Evolutionary conservation across 2,888 invertebrate genomes (phyloP).

Genomic region (Heliconius aoede): DNA sequence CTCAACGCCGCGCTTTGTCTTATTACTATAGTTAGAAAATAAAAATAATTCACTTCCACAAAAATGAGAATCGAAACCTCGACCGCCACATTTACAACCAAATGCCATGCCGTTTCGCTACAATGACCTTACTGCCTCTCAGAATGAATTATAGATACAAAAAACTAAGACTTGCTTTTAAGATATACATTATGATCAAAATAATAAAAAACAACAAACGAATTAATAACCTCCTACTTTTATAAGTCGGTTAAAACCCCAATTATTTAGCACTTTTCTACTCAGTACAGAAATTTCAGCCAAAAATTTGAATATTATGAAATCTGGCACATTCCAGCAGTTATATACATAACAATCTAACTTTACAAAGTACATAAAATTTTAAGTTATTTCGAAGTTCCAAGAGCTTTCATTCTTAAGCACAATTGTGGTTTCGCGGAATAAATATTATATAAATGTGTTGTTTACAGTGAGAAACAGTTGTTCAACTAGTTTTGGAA

Average conservation of each 20-base stretch:
- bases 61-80: background rate
- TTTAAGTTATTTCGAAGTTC: slow-evolving; percentile 26
- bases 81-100: background rate
- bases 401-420: slow-evolving; percentile 27
- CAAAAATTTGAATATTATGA: background rate
- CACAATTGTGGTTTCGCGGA: slow-evolving; percentile 22
- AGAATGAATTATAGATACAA: too few relatives aligned
- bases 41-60: too few relatives aligned
- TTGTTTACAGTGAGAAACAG: slow-evolving; percentile 2
- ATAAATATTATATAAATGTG: slow-evolving; percentile 25
- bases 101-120: background rate
- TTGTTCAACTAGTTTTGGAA: slow-evolving; percentile 2
- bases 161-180: too few relatives aligned
- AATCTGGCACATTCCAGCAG: background rate
- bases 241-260: background rate
- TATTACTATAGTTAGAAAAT: too few relatives aligned
- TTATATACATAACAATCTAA: slow-evolving; percentile 31
- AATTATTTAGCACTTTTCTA: background rate
- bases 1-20: background rate
- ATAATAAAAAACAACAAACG: background rate
- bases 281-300: background rate
- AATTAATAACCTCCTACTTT: background rate
- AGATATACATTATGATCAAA: background rate
- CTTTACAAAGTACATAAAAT: slow-evolving; percentile 32
- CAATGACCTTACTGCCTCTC: background rate